Conservation (phyloP, 2,113 vertebrate genomes). For the Callopanchax toddi region DNA sequence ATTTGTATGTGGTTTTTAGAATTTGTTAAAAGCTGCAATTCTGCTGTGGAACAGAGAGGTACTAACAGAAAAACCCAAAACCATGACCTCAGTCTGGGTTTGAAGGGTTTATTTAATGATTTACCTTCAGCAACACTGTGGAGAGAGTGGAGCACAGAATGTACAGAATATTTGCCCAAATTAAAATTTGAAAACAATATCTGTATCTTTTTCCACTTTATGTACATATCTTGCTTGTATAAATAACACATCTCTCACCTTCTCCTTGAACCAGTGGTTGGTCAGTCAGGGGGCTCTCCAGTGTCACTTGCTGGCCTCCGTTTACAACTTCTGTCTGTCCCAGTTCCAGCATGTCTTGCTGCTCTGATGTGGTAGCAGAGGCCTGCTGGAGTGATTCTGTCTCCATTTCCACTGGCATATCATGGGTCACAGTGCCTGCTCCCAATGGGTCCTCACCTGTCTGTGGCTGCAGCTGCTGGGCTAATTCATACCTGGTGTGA, state of each 20-base stretch:
- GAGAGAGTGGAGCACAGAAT: no score
- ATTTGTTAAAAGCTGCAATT: no score
- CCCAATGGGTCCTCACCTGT: conserved; percentile 83
- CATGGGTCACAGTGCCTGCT: conserved; percentile 80
- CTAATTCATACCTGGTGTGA: conserved; percentile 89
- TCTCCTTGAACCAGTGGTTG: conserved; percentile 87
- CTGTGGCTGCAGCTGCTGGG: conserved; percentile 93
- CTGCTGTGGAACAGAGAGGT: no score
- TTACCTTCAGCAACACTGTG: no score
- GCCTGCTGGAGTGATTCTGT: conserved; percentile 82
- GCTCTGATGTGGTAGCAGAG: conserved; percentile 59
- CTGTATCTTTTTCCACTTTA: neutral
- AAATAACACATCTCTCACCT: conserved; percentile 70
- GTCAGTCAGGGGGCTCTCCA: conserved; percentile 83
- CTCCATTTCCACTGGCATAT: conserved; percentile 89
- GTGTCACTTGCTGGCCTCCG: conserved; percentile 81
- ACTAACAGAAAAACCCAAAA: no score
- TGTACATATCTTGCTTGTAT: neutral
- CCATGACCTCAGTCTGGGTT: no score
- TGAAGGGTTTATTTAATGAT: no score
- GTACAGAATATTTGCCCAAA: neutral
- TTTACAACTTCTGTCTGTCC: conserved; percentile 84
- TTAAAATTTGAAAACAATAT: neutral
- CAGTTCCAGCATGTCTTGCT: conserved; percentile 88
- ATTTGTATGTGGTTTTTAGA: no score